phyloP scores from a whole-genome alignment of 2,113 vertebrate genomes.

The Vulpes ferrilata region DNA sequence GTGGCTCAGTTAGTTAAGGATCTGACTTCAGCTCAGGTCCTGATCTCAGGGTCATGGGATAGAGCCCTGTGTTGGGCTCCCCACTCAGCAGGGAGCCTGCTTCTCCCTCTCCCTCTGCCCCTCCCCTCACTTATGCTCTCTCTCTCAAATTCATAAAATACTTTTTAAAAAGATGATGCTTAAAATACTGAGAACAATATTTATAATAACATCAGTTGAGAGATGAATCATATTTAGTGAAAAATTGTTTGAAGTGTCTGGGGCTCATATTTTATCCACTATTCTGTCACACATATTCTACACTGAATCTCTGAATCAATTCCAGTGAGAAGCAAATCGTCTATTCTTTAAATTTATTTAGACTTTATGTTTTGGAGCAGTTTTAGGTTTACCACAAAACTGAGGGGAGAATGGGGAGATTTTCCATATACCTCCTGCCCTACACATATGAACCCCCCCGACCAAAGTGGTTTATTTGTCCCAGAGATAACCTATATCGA shows the following conservation, averaged over 20 bases:
- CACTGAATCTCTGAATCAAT: not conserved
- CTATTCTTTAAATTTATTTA: not conserved
- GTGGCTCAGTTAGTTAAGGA: not conserved
- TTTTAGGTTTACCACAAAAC: not conserved
- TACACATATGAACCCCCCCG: not conserved
- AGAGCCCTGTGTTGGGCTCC: not conserved
- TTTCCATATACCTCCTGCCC: not conserved
- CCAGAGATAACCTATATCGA: not conserved
- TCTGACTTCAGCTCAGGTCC: not conserved
- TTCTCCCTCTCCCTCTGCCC: not conserved
- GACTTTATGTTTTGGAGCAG: not conserved
- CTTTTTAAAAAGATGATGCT: not conserved
- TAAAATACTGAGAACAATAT: not conserved
- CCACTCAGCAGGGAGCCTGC: not conserved
- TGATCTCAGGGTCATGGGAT: not conserved
- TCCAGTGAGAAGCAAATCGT: not conserved
- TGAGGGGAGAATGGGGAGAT: not conserved
- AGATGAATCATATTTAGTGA: not conserved
- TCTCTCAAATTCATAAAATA: not conserved
- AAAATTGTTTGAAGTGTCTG: not conserved
- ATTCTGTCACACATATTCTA: not conserved
- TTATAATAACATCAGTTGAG: not conserved
- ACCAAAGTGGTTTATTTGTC: not conserved
- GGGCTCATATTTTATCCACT: not conserved
- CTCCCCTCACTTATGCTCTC: not conserved